Percentiles rank a stretch among this genome's conserved stretches.
Evolutionary conservation across 92 coral and sea anemone genomes (phyloP).

Genomic region (Pocillopora grandis): DNA sequence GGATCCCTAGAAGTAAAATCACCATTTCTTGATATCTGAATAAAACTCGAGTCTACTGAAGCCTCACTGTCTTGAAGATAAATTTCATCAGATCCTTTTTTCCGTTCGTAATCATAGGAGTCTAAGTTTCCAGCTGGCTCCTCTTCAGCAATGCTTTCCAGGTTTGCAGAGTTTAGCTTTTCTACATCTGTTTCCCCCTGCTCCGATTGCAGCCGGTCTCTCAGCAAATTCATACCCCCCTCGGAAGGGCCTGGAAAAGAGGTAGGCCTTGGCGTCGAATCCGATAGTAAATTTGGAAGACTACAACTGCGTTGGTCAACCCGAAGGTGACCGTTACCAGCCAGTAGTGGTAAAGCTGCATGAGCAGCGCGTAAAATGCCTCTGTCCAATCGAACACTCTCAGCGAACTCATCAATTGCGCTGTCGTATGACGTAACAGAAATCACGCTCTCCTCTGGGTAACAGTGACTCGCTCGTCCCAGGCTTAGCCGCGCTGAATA

Average conservation of each 20-base stretch:
- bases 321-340: conserved; percentile 1
- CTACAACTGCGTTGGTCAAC: conserved; percentile 27
- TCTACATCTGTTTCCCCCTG: background rate
- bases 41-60: background rate
- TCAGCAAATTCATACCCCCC: background rate
- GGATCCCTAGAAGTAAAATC: background rate
- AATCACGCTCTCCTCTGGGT: conserved; percentile 78
- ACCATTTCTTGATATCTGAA: background rate
- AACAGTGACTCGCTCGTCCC: conserved; percentile 63
- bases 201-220: background rate
- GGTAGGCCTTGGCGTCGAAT: background rate
- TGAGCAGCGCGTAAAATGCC: conserved; percentile 13
- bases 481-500: conserved; percentile 46
- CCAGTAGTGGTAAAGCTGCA: background rate
- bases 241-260: background rate
- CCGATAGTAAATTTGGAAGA: conserved; percentile 34
- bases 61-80: background rate
- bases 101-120: background rate
- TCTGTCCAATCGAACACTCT: conserved; percentile 55
- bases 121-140: background rate
- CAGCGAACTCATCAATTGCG: conserved; percentile 69
- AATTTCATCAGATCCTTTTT: background rate
- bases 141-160: conserved; percentile 15
- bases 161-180: background rate
- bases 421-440: conserved; percentile 80